phyloP scores from a whole-genome alignment of 2,888 invertebrate species.

The Fabriciana adippe region DNA sequence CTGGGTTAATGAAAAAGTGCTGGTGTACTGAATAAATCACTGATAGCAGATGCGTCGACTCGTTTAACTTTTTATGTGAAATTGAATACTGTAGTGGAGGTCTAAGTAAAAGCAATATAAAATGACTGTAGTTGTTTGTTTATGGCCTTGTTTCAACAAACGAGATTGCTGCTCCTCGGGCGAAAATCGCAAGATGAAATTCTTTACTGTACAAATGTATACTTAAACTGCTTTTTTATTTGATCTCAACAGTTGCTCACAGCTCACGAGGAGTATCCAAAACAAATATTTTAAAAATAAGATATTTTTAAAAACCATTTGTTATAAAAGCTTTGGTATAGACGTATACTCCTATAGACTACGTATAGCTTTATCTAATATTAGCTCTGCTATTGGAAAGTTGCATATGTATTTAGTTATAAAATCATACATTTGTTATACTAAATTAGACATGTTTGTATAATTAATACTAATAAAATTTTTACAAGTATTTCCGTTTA shows the following conservation, averaged over 20 bases:
- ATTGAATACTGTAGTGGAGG: constrained; percentile 37
- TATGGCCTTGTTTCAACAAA: constrained; percentile 32
- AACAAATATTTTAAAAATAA: constrained; percentile 11
- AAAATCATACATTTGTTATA: too few species aligned
- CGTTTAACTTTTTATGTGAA: constrained; percentile 37
- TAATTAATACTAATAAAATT: too few species aligned
- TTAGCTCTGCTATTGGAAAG: too few species aligned
- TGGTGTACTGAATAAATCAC: constrained; percentile 32
- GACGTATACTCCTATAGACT: too few species aligned
- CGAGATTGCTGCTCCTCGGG: constrained; percentile 37
- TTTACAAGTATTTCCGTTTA: too few species aligned
- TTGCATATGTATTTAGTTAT: too few species aligned
- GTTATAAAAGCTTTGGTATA: not conserved
- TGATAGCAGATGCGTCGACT: constrained; percentile 34
- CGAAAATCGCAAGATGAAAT: constrained; percentile 37
- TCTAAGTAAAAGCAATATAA: constrained; percentile 32
- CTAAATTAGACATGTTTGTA: too few species aligned
- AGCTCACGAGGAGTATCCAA: constrained; percentile 15
- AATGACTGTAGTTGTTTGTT: constrained; percentile 31
- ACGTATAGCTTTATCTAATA: too few species aligned
- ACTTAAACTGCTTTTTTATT: constrained; percentile 18
- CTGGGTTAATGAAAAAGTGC: constrained; percentile 31
- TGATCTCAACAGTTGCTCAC: constrained; percentile 11
- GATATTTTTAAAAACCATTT: not conserved
- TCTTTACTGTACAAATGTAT: constrained; percentile 28